Percentiles rank a stretch among this genome's conserved stretches.
These are phyloP conservation scores for Hecatera dysodea DNA, from an alignment of 2,888 invertebrate genomes.

Conservation along the genomic window DNA sequence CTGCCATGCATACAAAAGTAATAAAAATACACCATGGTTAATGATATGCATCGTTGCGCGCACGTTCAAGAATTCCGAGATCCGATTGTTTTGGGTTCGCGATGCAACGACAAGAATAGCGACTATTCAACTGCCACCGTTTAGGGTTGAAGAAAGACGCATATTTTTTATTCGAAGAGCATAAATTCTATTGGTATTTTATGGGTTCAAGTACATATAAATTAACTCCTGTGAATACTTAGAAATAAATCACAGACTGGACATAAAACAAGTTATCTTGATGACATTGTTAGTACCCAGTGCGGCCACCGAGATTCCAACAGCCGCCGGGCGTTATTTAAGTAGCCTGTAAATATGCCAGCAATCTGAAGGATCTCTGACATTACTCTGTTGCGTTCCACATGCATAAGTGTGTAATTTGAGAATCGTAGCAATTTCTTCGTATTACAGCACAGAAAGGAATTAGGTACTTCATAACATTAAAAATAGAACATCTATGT, in stretches of 20 bases:
- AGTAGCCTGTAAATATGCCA: constrained; percentile 50
- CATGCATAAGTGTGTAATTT: constrained; percentile 48
- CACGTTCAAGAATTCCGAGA: constrained; percentile 71
- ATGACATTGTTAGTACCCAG: constrained; percentile 39
- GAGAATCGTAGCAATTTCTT: constrained; percentile 32
- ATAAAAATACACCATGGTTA: constrained; percentile 63
- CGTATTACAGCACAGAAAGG: constrained; percentile 15
- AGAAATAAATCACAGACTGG: constrained; percentile 34
- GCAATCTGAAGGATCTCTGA: constrained; percentile 56
- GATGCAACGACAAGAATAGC: constrained; percentile 60
- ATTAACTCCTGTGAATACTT: constrained; percentile 30
- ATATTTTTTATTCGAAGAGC: constrained; percentile 25
- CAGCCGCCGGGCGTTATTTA: constrained; percentile 57
- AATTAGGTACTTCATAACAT: constrained; percentile 16
- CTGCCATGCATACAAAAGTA: constrained; percentile 60
- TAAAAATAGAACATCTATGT: constrained; percentile 24
- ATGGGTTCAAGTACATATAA: constrained; percentile 9
- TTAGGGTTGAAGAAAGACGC: constrained; percentile 43
- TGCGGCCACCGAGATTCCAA: constrained; percentile 52
- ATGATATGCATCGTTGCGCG: constrained; percentile 71
- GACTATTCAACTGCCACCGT: constrained; percentile 50
- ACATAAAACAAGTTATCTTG: constrained; percentile 44
- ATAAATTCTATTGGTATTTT: constrained; percentile 21
- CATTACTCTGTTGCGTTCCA: constrained; percentile 48
- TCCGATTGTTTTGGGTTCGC: constrained; percentile 71